Conservation (phyloP, 2,888 invertebrate species). For the Tenthredo distinguenda region DNA sequence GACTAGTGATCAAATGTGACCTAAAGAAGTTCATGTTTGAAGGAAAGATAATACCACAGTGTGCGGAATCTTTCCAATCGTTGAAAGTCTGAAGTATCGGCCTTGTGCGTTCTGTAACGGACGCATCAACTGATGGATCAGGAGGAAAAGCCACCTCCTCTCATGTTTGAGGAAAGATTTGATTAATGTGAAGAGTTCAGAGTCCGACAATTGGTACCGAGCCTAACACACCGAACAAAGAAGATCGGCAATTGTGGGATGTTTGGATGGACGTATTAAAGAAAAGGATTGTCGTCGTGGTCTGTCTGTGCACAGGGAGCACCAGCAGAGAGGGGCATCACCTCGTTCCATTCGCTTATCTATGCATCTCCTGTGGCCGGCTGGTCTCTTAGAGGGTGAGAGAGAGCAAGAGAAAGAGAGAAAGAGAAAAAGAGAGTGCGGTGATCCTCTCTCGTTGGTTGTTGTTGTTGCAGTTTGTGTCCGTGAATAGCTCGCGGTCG, state of each 20-base stretch:
- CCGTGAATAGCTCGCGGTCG: conserved; percentile 50
- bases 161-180: not conserved
- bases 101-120: not conserved
- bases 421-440: conserved; percentile 53
- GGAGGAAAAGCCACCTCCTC: not conserved
- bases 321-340: conserved; percentile 63
- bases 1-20: not conserved
- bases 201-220: not conserved
- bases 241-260: conserved; percentile 1
- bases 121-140: not conserved
- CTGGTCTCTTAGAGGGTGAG: conserved; percentile 48
- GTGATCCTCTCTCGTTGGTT: conserved; percentile 55
- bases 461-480: conserved; percentile 54
- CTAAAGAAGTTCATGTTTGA: not conserved
- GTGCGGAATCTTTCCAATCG: not conserved
- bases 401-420: conserved; percentile 31
- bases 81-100: not conserved
- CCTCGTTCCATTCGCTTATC: conserved; percentile 70
- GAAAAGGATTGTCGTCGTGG: conserved; percentile 36
- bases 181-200: not conserved
- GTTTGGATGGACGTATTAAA: conserved; percentile 25
- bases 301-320: not conserved
- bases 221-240: conserved; percentile 3
- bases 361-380: conserved; percentile 68
- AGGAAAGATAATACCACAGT: not conserved